Evolutionary conservation across 1,140 invertebrate species (phyloP), one percentile per base, ranked within the genome.

Genomic region (Arctopsyche grandis): DNA sequence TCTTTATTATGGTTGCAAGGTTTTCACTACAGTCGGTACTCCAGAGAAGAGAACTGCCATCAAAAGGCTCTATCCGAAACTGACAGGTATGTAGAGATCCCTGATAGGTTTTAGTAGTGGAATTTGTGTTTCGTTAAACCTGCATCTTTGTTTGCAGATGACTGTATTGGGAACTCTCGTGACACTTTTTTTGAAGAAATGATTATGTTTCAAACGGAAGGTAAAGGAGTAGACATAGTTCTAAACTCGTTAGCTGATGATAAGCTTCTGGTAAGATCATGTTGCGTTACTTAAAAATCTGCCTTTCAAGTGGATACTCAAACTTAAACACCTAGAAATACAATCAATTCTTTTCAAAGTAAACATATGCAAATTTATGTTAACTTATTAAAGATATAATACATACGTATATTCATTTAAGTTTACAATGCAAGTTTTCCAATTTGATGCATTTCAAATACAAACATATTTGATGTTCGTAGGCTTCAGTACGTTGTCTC

Each of bases 41-140:
- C 84, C 89, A n/a, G 91, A 94, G 79, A 97, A 97, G 87, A 91
- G 92, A 82, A 87, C 93, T 19, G 95, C 93, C 83, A 86, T 97
- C n/a, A 91, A 93, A 84, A 89, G 91, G 46, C 89, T 90, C 0
- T 97, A 94, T 86, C 94, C 94, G 0, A 86, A 88, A 78, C 84
- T 92, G 0, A 88, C 90, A 84, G 89, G 89, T 90, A 66, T 21
- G 5, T 60, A 14, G 12, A 60, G 5, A 21, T 60, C 10, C 1
- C 84, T 78, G 44, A 66, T 38, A 12, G 29, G 4, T 29, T 70
- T 29, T 43, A 7, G 9, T 19, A 60, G n/a, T 60, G 56, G 16
- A 16, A 38, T 4, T 4, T 38, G n/a, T n/a, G n/a, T 38, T 1
- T 38, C 5, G 10, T 14, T 38, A 38, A 66, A 66, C 26, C 38